Conservation (phyloP, 35 echinoderm and acorn worm species). For the Heliocidaris erythrogramma region DNA sequence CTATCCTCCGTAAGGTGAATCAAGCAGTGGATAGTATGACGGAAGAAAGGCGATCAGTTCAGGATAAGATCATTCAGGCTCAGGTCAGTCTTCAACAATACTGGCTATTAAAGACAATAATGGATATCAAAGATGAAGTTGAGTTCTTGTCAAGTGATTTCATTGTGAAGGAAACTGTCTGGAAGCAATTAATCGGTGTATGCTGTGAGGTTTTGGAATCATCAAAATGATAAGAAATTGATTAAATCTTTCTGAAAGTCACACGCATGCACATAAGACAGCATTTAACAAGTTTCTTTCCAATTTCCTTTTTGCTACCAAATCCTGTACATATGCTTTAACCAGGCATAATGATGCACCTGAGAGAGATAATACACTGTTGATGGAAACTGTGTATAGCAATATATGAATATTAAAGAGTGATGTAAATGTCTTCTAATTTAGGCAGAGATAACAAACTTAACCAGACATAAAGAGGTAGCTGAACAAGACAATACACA, state of each 20-base stretch:
- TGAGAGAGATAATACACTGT: constrained; percentile 59
- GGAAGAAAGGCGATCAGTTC: constrained; percentile 61
- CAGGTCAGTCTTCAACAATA: constrained; percentile 35
- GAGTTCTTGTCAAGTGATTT: too few species aligned
- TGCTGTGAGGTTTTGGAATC: too few species aligned
- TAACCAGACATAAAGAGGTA: constrained; percentile 57
- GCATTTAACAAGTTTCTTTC: too few species aligned
- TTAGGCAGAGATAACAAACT: constrained; percentile 65
- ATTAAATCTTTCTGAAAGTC: too few species aligned
- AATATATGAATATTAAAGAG: neutral
- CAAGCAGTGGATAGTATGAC: constrained; percentile 72
- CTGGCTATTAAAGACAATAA: too few species aligned
- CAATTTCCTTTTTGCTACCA: too few species aligned
- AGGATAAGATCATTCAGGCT: constrained; percentile 55
- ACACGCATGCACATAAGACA: too few species aligned
- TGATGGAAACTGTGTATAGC: constrained; percentile 30
- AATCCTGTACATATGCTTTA: too few species aligned
- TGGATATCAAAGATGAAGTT: too few species aligned
- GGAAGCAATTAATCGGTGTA: too few species aligned
- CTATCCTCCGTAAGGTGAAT: constrained; percentile 54
- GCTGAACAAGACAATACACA: constrained; percentile 64
- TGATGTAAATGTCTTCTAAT: neutral
- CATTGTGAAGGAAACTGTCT: too few species aligned
- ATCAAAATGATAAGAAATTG: too few species aligned
- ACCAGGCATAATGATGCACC: constrained; percentile 52